A percentile compares a stretch with the other conserved stretches of the same genome.
These are phyloP conservation scores for Thymelicus acteon DNA, from an alignment of 2,888 invertebrate genomes.

Conservation along the genomic window DNA sequence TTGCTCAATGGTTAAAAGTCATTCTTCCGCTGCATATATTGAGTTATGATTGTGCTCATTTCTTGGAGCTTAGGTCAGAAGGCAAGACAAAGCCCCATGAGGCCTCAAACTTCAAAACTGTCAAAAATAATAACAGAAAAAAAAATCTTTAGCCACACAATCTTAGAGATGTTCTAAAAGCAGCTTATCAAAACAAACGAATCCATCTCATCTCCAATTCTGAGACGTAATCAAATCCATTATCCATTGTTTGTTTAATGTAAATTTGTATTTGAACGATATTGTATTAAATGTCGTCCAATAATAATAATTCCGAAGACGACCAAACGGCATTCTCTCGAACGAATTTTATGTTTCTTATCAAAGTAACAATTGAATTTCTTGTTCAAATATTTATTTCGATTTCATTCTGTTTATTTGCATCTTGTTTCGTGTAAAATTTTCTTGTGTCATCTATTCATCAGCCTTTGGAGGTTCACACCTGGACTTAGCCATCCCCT, in stretches of 20 bases:
- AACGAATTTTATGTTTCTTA: slow-evolving; percentile 37
- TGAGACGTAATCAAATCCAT: slow-evolving; percentile 35
- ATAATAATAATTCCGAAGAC: slow-evolving; percentile 17
- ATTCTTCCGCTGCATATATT: no score
- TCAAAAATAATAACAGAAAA: background rate
- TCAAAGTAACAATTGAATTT: slow-evolving; percentile 28
- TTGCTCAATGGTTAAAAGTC: no score
- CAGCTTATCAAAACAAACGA: slow-evolving; percentile 9
- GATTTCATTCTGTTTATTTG: slow-evolving; percentile 15
- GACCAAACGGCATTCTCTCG: slow-evolving; percentile 9
- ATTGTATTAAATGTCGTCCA: slow-evolving; percentile 31
- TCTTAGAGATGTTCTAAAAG: background rate
- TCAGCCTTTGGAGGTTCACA: no score
- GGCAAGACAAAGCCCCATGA: no score
- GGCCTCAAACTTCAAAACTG: background rate
- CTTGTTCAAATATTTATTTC: slow-evolving; percentile 31
- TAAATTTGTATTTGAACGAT: slow-evolving; percentile 34
- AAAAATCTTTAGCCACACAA: background rate
- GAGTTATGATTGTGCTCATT: no score
- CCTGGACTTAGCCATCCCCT: no score
- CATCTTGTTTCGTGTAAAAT: background rate
- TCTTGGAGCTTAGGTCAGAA: no score
- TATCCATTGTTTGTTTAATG: slow-evolving; percentile 32
- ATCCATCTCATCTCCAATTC: slow-evolving; percentile 27
- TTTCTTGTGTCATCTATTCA: no score